Evolutionary conservation across 2,113 vertebrate genomes (phyloP).

Genomic region (Quiscalus mexicanus): DNA sequence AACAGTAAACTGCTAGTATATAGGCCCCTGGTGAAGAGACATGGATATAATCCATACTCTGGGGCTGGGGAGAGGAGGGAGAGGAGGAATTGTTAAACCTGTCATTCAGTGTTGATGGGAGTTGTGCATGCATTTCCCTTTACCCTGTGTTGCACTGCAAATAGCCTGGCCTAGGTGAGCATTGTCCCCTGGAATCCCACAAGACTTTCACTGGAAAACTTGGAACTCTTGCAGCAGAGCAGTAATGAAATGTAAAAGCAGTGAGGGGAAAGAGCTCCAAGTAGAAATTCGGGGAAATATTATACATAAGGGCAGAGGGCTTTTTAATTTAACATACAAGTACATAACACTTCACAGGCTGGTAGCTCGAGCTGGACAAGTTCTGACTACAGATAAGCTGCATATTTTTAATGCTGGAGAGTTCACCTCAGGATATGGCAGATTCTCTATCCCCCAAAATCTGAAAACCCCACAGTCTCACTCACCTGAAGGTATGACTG

Average conservation of each 20-base stretch:
- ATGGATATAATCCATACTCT: background rate
- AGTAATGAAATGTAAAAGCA: conserved; percentile 19
- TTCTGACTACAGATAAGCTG: conserved; percentile 43
- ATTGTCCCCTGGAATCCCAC: background rate
- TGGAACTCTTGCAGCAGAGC: background rate
- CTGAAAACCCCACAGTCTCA: background rate
- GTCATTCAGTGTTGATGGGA: background rate
- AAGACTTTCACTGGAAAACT: background rate
- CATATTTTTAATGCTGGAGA: background rate
- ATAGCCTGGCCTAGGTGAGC: background rate
- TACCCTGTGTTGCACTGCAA: background rate
- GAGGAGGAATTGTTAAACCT: background rate
- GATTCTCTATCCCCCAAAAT: background rate
- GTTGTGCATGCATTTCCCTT: background rate
- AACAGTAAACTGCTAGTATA: background rate
- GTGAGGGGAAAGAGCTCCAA: background rate
- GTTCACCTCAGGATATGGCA: conserved; percentile 21
- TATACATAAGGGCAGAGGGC: conserved; percentile 27
- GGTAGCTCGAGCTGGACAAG: conserved; percentile 31
- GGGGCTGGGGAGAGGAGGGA: background rate
- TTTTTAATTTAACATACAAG: conserved; percentile 47
- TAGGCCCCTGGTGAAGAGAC: background rate
- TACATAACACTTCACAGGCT: conserved; percentile 21
- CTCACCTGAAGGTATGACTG: background rate
- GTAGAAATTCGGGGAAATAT: background rate